These are phyloP conservation scores for Luperina testacea DNA, from an alignment of 2,888 invertebrate genomes.

Conservation along the genomic window DNA sequence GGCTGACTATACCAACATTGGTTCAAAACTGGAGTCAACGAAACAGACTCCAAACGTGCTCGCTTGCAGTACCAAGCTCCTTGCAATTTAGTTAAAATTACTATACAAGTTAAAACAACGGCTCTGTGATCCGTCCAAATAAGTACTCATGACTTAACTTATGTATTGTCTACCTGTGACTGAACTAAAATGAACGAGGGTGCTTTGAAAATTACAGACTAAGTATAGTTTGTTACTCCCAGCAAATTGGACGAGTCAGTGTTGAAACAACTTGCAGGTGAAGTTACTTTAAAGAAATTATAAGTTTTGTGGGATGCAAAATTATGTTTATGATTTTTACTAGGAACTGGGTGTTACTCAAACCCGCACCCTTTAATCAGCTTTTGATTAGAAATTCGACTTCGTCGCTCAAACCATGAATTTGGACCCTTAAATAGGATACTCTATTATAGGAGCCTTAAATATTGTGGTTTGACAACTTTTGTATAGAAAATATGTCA, in stretches of 20 bases:
- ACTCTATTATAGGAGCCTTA: too few species aligned
- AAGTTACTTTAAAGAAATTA: neutral
- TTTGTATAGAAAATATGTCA: too few species aligned
- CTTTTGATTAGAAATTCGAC: neutral
- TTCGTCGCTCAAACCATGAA: neutral
- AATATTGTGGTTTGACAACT: too few species aligned
- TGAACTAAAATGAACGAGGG: slow-evolving; percentile 50
- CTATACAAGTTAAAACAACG: slow-evolving; percentile 60
- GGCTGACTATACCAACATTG: slow-evolving; percentile 13
- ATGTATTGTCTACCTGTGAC: slow-evolving; percentile 59
- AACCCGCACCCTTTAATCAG: neutral
- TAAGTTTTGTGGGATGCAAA: neutral
- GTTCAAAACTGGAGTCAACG: slow-evolving; percentile 37
- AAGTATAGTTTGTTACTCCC: slow-evolving; percentile 49
- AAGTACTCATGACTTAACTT: slow-evolving; percentile 60
- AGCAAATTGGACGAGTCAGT: slow-evolving; percentile 50
- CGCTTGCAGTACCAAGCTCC: slow-evolving; percentile 30
- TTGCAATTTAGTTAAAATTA: slow-evolving; percentile 54
- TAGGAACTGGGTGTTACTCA: neutral
- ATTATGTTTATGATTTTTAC: neutral
- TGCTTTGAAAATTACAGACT: slow-evolving; percentile 38
- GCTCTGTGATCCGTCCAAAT: slow-evolving; percentile 59
- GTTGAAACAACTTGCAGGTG: slow-evolving; percentile 9
- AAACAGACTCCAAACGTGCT: slow-evolving; percentile 31
- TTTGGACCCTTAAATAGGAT: neutral